These are phyloP conservation scores for Pseudotriccus pelzelni DNA, from an alignment of 2,797 vertebrate species.

Conservation along the genomic window DNA sequence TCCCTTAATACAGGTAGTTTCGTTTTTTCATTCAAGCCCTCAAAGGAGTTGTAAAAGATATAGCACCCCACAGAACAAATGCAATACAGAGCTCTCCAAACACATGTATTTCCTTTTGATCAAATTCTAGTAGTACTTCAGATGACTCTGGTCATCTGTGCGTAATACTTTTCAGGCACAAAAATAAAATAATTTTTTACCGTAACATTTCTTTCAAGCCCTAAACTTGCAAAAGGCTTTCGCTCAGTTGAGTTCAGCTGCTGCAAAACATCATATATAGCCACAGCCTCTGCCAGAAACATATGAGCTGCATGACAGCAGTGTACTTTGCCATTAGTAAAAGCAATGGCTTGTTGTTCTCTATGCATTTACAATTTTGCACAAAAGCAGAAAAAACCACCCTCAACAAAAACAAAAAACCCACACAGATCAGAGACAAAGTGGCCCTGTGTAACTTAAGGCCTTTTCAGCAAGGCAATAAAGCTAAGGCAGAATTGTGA, in stretches of 20 bases:
- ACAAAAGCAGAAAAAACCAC: background rate
- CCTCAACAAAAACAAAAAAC: slow-evolving; percentile 15
- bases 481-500: background rate
- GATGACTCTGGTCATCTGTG: background rate
- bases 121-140: background rate
- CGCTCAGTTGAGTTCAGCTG: background rate
- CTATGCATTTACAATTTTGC: slow-evolving; percentile 24
- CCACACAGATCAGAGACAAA: slow-evolving; percentile 45
- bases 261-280: background rate
- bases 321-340: background rate
- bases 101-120: background rate
- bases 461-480: background rate
- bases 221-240: background rate
- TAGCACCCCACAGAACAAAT: background rate
- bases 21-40: background rate
- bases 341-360: slow-evolving; percentile 19
- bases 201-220: background rate
- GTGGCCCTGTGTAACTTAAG: slow-evolving; percentile 33
- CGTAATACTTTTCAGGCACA: background rate
- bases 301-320: slow-evolving; percentile 4
- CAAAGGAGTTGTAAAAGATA: background rate
- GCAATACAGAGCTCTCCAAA: background rate
- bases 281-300: background rate
- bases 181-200: background rate
- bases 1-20: background rate